Evolutionary conservation across 2,113 vertebrate species (phyloP).

Genomic region (Tetrax tetrax): DNA sequence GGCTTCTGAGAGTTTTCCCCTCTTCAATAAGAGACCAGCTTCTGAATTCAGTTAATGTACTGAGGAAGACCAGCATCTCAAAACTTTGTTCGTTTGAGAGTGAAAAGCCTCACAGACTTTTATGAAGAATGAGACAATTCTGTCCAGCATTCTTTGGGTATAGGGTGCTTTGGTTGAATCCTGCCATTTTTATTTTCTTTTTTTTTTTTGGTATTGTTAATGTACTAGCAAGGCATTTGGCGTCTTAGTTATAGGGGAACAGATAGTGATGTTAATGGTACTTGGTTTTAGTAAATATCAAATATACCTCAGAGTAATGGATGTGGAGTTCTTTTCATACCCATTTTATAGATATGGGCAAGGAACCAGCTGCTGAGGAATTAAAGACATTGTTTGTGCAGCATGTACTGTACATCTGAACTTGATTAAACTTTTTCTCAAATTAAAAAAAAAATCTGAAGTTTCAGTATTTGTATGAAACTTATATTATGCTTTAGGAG

Average conservation of each 20-base stretch:
- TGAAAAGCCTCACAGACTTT: background rate
- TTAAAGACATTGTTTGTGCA: background rate
- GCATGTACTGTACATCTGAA: background rate
- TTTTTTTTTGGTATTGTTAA: background rate
- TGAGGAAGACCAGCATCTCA: conserved; percentile 16
- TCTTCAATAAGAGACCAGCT: background rate
- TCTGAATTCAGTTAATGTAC: background rate
- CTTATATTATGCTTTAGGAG: background rate
- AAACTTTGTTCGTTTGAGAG: background rate
- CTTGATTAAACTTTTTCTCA: background rate
- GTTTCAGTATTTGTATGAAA: background rate
- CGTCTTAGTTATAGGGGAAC: background rate
- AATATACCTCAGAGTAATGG: background rate
- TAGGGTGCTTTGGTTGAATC: conserved; percentile 11
- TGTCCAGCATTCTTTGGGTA: background rate
- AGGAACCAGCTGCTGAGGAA: background rate
- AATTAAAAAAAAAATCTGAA: background rate
- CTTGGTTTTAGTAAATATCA: background rate
- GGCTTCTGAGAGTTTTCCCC: background rate
- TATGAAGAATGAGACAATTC: background rate
- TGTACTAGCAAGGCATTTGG: background rate
- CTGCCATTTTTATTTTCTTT: background rate
- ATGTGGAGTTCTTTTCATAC: background rate
- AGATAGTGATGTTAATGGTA: background rate
- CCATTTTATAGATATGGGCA: background rate